A percentile compares a stretch with the other conserved stretches of the same genome.
These are phyloP conservation scores for Acanthurus tractus DNA, from an alignment of 2,797 vertebrate genomes.

Conservation along the genomic window DNA sequence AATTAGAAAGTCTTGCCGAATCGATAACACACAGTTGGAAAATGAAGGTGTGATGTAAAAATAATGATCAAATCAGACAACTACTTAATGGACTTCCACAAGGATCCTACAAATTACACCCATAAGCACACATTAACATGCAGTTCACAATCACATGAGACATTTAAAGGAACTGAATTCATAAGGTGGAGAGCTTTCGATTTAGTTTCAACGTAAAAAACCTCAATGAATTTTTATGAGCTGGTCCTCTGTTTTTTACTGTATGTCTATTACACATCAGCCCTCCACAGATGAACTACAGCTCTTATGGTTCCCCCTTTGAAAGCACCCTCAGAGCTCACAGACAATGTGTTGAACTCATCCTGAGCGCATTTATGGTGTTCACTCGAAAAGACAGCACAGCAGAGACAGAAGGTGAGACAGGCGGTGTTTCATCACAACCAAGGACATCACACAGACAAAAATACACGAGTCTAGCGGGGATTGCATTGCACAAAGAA, in stretches of 20 bases:
- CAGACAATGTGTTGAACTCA: constrained; percentile 12
- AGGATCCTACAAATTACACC: background rate
- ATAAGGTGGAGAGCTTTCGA: background rate
- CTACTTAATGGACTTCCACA: constrained; percentile 8
- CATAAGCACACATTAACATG: background rate
- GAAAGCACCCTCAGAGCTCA: constrained; percentile 30
- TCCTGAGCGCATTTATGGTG: constrained; percentile 9
- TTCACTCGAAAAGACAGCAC: constrained; percentile 22
- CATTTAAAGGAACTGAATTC: background rate
- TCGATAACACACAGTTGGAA: constrained; percentile 8
- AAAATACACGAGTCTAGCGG: background rate
- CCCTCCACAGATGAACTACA: constrained; percentile 15
- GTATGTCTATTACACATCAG: constrained; percentile 13
- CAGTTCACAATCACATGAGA: constrained; percentile 26
- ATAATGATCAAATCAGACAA: constrained; percentile 8
- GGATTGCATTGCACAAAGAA: background rate
- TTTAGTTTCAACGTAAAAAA: background rate
- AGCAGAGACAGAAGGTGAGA: constrained; percentile 4
- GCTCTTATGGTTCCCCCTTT: constrained; percentile 14
- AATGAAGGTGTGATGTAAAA: constrained; percentile 7
- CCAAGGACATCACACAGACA: constrained; percentile 12
- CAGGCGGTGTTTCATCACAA: constrained; percentile 11
- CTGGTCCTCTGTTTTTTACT: constrained; percentile 9
- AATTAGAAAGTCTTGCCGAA: constrained; percentile 7
- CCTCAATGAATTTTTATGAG: no score